A percentile compares a stretch with the other conserved stretches of the same genome.
phyloP scores from a whole-genome alignment of 2,797 vertebrate genomes.

The Rhynchotus rufescens region DNA sequence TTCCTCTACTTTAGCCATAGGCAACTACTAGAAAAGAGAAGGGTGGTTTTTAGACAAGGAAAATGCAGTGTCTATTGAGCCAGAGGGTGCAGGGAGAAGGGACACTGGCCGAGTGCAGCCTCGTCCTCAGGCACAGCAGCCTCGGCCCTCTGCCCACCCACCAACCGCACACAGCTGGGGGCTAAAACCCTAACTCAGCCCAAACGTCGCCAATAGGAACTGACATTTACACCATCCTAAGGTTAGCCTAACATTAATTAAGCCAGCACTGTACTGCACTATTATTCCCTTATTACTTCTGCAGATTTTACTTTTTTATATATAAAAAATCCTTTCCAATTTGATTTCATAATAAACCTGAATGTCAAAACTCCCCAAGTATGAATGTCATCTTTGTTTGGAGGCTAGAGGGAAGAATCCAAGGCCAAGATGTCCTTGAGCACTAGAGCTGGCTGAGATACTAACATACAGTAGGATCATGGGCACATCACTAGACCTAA shows the following conservation, averaged over 20 bases:
- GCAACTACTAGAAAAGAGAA: neutral
- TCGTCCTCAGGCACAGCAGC: neutral
- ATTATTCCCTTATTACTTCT: slow-evolving; percentile 12
- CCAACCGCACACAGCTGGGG: neutral
- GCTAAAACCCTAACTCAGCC: slow-evolving; percentile 35
- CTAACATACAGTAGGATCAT: neutral
- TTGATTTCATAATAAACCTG: slow-evolving; percentile 14
- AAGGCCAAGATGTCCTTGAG: slow-evolving; percentile 30
- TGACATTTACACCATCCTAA: slow-evolving; percentile 14
- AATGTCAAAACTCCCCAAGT: slow-evolving; percentile 55
- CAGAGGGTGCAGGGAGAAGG: neutral
- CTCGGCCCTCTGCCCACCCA: slow-evolving; percentile 17
- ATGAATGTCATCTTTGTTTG: slow-evolving; percentile 58
- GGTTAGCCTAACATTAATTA: slow-evolving; percentile 64
- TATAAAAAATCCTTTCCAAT: slow-evolving; percentile 34
- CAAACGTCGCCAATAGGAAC: neutral
- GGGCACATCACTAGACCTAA: neutral
- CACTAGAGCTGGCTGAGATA: slow-evolving; percentile 2
- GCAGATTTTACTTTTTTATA: slow-evolving; percentile 22
- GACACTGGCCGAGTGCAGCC: neutral
- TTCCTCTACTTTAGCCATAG: neutral
- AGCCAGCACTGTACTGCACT: neutral
- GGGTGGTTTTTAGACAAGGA: neutral
- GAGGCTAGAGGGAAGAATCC: slow-evolving; percentile 1
- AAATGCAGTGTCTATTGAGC: slow-evolving; percentile 14